phyloP scores from a whole-genome alignment of 2,113 vertebrate species.

The Tragelaphus scriptus region DNA sequence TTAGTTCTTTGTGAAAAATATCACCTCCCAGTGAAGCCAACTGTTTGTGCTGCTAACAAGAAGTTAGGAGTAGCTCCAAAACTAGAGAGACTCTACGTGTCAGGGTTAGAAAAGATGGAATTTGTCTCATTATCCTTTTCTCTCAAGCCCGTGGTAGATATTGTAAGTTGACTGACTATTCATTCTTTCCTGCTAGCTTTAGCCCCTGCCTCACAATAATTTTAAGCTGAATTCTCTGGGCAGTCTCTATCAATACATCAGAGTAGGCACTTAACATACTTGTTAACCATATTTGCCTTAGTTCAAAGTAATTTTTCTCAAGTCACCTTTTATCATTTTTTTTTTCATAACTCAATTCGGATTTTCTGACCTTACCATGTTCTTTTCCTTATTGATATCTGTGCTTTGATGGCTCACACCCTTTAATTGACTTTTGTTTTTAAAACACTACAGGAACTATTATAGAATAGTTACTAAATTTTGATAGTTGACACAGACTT shows the following conservation, averaged over 20 bases:
- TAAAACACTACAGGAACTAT: neutral
- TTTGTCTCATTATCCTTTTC: neutral
- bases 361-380: neutral
- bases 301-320: neutral
- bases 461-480: neutral
- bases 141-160: neutral
- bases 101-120: neutral
- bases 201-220: neutral
- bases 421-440: neutral
- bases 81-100: neutral
- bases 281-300: neutral
- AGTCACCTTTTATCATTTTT: neutral
- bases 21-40: neutral
- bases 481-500: neutral
- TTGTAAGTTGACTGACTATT: neutral
- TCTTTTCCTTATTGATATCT: neutral
- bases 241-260: neutral
- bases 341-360: neutral
- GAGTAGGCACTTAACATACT: neutral
- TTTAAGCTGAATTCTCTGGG: neutral
- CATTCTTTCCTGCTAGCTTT: neutral
- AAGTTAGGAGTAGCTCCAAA: neutral
- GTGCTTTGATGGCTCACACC: neutral
- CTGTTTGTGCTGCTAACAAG: neutral
- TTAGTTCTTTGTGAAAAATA: conserved; percentile 18